Conservation (phyloP, 2,113 vertebrate species). For the Capricornis sumatraensis region DNA sequence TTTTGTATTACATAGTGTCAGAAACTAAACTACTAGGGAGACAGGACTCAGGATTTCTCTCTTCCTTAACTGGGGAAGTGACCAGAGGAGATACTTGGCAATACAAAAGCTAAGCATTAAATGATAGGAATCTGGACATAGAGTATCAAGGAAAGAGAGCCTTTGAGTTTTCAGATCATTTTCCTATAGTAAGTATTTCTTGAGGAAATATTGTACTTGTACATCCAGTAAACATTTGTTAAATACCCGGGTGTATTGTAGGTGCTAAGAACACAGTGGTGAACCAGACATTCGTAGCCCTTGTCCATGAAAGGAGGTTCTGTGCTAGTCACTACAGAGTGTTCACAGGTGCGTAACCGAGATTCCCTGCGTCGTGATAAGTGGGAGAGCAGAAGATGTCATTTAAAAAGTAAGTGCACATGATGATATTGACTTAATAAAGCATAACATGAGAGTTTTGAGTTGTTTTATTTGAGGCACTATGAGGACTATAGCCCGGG, state of each 20-base stretch:
- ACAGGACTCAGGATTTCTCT: not conserved
- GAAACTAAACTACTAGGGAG: not conserved
- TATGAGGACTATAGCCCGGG: not conserved
- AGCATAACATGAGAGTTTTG: not conserved
- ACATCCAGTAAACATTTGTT: not conserved
- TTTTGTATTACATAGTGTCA: not conserved
- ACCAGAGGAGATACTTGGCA: not conserved
- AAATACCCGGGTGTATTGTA: not conserved
- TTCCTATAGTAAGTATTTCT: not conserved
- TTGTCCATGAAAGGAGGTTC: not conserved
- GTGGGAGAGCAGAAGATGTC: not conserved
- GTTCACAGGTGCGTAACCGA: not conserved
- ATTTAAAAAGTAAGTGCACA: not conserved
- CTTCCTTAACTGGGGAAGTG: not conserved
- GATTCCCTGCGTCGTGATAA: not conserved
- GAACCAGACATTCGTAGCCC: not conserved
- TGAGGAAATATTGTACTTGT: not conserved
- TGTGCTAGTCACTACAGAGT: not conserved
- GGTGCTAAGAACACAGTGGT: not conserved
- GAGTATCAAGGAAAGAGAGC: not conserved
- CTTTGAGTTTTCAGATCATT: not conserved
- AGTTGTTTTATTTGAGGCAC: not conserved
- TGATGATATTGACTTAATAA: not conserved
- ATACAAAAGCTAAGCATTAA: not conserved
- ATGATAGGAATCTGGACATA: not conserved